Conservation (phyloP, 2,797 vertebrate species). For the Spea hammondii region DNA sequence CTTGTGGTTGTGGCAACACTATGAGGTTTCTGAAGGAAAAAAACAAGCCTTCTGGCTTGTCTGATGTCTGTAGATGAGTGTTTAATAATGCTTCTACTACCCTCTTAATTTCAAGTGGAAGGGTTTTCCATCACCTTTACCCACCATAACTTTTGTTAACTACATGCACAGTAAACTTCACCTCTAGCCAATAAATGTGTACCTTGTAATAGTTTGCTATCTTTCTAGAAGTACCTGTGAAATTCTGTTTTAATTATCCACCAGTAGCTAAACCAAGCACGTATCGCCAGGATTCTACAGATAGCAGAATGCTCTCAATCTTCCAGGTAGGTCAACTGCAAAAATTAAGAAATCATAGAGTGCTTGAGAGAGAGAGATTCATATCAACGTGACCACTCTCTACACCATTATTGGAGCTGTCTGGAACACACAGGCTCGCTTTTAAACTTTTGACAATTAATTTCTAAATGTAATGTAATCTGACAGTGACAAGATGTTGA, state of each 20-base stretch:
- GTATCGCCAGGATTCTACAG: constrained; percentile 63
- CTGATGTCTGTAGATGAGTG: no score
- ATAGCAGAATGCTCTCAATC: constrained; percentile 90
- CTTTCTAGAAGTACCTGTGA: constrained; percentile 47
- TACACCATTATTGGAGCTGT: constrained; percentile 73
- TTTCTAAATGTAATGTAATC: constrained; percentile 95
- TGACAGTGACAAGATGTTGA: constrained; percentile 88
- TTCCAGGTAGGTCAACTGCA: constrained; percentile 99
- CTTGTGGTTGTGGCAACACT: no score
- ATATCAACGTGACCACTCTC: constrained; percentile 75
- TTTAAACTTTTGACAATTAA: constrained; percentile 94
- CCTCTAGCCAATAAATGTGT: constrained; percentile 24
- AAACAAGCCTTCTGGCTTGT: no score
- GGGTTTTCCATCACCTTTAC: neutral
- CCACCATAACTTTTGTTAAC: no score
- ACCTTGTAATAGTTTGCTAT: constrained; percentile 50
- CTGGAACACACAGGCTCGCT: constrained; percentile 73
- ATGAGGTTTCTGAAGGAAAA: no score
- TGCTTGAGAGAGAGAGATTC: constrained; percentile 70
- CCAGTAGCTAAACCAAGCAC: constrained; percentile 59
- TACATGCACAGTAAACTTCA: no score
- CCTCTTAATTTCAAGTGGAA: no score
- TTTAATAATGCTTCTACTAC: no score
- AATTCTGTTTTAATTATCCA: constrained; percentile 61
- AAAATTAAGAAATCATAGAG: constrained; percentile 79